phyloP scores from a whole-genome alignment of 2,888 invertebrate species.

The Syrphus vitripennis region DNA sequence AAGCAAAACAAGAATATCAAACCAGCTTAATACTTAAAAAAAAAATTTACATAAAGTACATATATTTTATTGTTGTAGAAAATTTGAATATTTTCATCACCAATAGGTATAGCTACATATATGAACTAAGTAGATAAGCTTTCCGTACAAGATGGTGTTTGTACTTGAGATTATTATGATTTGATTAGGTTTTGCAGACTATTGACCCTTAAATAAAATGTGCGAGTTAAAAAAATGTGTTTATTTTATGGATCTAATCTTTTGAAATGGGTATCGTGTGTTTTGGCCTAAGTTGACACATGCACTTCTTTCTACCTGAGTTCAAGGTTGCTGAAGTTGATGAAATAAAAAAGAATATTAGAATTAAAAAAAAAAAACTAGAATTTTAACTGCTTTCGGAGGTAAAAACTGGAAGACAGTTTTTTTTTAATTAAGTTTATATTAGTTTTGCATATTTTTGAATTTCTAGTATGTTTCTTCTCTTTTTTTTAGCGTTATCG shows the following conservation, averaged over 20 bases:
- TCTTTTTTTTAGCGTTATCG: too few relatives aligned
- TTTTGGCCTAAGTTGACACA: not conserved
- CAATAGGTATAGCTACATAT: not conserved
- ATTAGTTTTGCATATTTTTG: too few relatives aligned
- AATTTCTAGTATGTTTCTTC: too few relatives aligned
- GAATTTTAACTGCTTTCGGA: too few relatives aligned
- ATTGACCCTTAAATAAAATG: not conserved
- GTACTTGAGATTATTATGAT: not conserved
- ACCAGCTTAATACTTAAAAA: not conserved
- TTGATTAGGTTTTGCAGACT: not conserved
- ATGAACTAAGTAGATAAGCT: not conserved
- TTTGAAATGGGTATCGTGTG: not conserved
- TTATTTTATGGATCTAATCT: not conserved
- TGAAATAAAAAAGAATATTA: too few relatives aligned
- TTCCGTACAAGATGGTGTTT: not conserved
- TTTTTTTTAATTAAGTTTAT: too few relatives aligned
- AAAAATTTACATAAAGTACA: not conserved
- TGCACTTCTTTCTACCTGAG: not conserved
- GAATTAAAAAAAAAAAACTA: too few relatives aligned
- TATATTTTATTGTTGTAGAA: not conserved
- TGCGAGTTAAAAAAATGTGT: not conserved
- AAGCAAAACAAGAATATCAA: not conserved
- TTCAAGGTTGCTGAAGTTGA: not conserved
- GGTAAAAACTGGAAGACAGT: too few relatives aligned
- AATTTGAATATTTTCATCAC: conserved; percentile 9